Percentiles rank a stretch among this genome's conserved stretches.
These are phyloP conservation scores for Poecilia wingei DNA, from an alignment of 2,797 vertebrate genomes.

Conservation along the genomic window DNA sequence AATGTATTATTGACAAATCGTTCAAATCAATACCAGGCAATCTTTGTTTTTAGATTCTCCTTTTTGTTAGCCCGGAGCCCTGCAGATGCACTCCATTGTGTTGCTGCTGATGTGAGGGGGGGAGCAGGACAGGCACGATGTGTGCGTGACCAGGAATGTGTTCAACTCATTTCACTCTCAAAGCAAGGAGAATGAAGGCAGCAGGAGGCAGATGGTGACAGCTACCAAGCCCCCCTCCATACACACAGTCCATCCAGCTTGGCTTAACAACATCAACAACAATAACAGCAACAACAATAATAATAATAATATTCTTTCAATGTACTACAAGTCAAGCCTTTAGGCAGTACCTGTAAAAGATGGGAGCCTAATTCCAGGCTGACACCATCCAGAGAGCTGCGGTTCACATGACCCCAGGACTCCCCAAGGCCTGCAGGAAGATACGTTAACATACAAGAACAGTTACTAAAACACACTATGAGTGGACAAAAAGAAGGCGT, in stretches of 20 bases:
- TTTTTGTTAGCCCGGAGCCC: constrained; percentile 8
- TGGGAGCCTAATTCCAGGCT: constrained; percentile 94
- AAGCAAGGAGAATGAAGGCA: constrained; percentile 60
- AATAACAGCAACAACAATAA: neutral
- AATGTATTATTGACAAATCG: neutral
- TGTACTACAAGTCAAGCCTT: neutral
- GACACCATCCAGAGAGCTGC: constrained; percentile 90
- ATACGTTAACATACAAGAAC: constrained; percentile 18
- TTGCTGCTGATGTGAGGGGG: constrained; percentile 43
- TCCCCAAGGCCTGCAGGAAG: constrained; percentile 88
- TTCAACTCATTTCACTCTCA: constrained; percentile 68
- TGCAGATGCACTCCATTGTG: constrained; percentile 41
- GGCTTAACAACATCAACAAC: neutral
- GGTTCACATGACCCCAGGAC: constrained; percentile 95
- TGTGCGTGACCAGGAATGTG: constrained; percentile 74
- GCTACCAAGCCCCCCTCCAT: constrained; percentile 11
- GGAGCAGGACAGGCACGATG: constrained; percentile 43
- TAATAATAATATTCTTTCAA: neutral
- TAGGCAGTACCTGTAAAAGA: constrained; percentile 88
- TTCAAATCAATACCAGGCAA: neutral
- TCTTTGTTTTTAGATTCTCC: neutral
- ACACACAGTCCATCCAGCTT: neutral
- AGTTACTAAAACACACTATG: neutral
- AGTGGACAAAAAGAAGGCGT: neutral
- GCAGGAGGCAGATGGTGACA: constrained; percentile 63